Evolutionary conservation across 2,888 invertebrate genomes (phyloP).

Genomic region (Steinernema carpocapsae): DNA sequence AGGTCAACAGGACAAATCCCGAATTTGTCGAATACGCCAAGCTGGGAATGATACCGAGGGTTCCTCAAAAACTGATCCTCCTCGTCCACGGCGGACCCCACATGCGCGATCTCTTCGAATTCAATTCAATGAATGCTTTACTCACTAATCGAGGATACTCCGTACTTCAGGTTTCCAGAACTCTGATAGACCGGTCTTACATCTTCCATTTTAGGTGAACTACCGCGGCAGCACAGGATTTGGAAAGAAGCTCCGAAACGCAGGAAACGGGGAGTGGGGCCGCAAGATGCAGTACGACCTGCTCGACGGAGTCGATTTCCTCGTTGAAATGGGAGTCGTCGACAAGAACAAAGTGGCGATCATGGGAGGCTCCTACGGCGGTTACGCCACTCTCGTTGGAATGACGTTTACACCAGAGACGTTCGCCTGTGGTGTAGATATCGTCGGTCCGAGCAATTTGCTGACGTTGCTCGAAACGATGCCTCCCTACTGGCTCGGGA

Average conservation of each 20-base stretch:
- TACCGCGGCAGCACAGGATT: conserved; percentile 67
- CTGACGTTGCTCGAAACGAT: conserved; percentile 65
- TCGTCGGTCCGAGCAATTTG: conserved; percentile 67
- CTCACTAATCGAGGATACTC: conserved; percentile 66
- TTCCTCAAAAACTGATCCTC: conserved; percentile 63
- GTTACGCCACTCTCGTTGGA: conserved; percentile 67
- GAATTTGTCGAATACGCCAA: conserved; percentile 54
- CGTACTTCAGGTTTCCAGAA: conserved; percentile 58
- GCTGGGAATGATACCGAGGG: conserved; percentile 61
- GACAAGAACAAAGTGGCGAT: conserved; percentile 57
- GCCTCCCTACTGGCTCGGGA: conserved; percentile 68
- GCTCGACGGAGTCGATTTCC: conserved; percentile 66
- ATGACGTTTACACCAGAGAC: conserved; percentile 67
- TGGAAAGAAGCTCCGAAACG: conserved; percentile 65
- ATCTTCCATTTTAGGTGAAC: conserved; percentile 55
- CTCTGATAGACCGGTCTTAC: neutral
- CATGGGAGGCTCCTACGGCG: conserved; percentile 63
- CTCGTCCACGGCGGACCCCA: conserved; percentile 68
- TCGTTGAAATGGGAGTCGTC: conserved; percentile 61
- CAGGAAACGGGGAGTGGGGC: conserved; percentile 69
- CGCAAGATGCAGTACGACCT: conserved; percentile 68
- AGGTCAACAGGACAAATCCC: conserved; percentile 57
- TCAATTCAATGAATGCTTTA: conserved; percentile 63
- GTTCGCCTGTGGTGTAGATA: conserved; percentile 68
- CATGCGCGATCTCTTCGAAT: conserved; percentile 64